A percentile compares a stretch with the other conserved stretches of the same genome.
phyloP scores from a whole-genome alignment of 2,888 invertebrate genomes.

The Acronicta psi region DNA sequence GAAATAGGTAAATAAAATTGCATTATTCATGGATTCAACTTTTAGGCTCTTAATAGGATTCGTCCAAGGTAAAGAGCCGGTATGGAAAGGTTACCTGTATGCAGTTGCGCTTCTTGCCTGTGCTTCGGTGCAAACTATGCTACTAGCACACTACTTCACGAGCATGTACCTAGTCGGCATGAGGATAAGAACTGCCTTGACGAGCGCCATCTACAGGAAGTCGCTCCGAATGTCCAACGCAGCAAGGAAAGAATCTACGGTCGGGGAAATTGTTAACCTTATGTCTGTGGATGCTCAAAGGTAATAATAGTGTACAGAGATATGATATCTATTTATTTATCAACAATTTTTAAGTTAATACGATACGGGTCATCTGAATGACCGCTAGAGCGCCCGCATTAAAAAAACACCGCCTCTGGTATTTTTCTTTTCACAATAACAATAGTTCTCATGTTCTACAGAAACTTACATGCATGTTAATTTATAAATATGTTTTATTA shows the following conservation, averaged over 20 bases:
- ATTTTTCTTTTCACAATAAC: too few relatives aligned
- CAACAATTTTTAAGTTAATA: too few relatives aligned
- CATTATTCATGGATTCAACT: conserved; percentile 40
- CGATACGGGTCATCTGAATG: too few relatives aligned
- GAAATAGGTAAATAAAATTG: conserved; percentile 2
- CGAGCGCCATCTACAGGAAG: conserved; percentile 97
- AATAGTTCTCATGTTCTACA: too few relatives aligned
- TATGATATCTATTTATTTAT: too few relatives aligned
- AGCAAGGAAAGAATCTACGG: conserved; percentile 94
- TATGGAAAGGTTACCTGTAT: conserved; percentile 97
- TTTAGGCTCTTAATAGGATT: conserved; percentile 92
- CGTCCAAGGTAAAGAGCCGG: conserved; percentile 89
- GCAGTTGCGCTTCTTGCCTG: conserved; percentile 92
- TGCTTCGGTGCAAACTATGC: conserved; percentile 94
- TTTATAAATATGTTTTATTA: background rate
- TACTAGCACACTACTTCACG: conserved; percentile 97
- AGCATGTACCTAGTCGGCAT: conserved; percentile 97
- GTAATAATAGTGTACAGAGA: conserved; percentile 57
- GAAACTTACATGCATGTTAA: too few relatives aligned
- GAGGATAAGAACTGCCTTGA: conserved; percentile 95
- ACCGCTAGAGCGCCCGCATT: too few relatives aligned
- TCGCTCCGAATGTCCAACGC: conserved; percentile 94
- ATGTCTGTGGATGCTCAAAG: conserved; percentile 97
- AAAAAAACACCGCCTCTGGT: too few relatives aligned
- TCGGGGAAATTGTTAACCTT: conserved; percentile 97